Base-by-base conservation (phyloP, 2,888 invertebrate species). In the Morpho deidamia region DNA sequence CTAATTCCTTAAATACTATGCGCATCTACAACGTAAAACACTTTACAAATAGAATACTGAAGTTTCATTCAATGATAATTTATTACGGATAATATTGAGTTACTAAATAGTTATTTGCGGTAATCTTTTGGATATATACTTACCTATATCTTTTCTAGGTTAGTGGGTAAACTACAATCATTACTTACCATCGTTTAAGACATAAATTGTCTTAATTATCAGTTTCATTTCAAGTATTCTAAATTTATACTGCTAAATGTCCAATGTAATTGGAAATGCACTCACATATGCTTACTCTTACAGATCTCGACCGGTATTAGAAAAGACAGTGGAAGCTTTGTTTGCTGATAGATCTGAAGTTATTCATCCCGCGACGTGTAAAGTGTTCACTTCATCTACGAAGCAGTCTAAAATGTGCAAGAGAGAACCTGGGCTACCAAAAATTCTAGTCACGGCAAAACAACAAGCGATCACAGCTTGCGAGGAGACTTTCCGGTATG, bases 401-500 rank as follows among this genome's bases (percentile, higher is more conserved):
- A 89, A 91, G 11, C 93, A 94, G 76, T 88, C 90, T 53, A 92
- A 91, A 76, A 90, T 93, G 69, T 94, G 94, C 66, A 85, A 88
- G 54, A 88, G 91, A 56, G 91, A 92, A 64, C 88, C 84, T 11
- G 92, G 92, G 1, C 67, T 92, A 23, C 71, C 87, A 0, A 84
- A 83, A 1, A 86, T 91, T 11, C 75, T 94, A 34, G 78, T 83
- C 7, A 87, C 84, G 45, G 92, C 93, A 0, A 91, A 91, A 54
- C 81, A 90, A 7, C 84, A 93, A 68, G 92, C 93, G 0, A 87
- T 92, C 38, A 73, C 75, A 0, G 90, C 92, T 39, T 94, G 94
- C 67, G 91, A 92, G 69, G 91, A 92, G 62, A 89, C 92, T 47
- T 94, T 94, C 66, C 91, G 91, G 51, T 94, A 92, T 67, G 94